A percentile compares a stretch with the other conserved stretches of the same genome.
Evolutionary conservation across 1,140 invertebrate genomes (phyloP).

Genomic region (Ceratitis capitata): DNA sequence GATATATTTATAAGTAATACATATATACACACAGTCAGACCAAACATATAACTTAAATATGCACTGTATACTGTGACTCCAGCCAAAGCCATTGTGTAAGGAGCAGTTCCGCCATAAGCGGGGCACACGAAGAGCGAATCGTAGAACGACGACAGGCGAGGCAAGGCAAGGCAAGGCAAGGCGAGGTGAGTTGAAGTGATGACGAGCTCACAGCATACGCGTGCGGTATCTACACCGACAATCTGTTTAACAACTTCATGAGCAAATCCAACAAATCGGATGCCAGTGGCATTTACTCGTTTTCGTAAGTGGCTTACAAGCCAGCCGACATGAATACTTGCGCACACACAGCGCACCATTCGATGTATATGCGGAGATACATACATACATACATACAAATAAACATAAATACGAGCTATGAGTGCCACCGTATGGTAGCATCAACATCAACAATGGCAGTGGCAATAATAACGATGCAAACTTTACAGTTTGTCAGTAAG

Average conservation of each 20-base stretch:
- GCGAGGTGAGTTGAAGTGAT: too few relatives aligned
- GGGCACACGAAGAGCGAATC: neutral
- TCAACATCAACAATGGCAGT: neutral
- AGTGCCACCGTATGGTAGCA: constrained; percentile 20
- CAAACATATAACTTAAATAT: neutral
- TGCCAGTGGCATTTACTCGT: constrained; percentile 43
- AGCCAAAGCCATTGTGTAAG: constrained; percentile 3
- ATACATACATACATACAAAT: neutral
- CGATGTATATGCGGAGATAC: neutral
- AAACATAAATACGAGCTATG: neutral
- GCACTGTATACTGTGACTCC: constrained; percentile 5
- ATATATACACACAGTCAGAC: neutral
- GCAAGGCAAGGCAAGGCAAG: too few relatives aligned
- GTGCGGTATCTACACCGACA: constrained; percentile 55
- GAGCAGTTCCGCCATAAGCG: neutral
- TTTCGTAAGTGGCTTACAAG: constrained; percentile 40
- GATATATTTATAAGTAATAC: too few relatives aligned
- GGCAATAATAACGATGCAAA: neutral
- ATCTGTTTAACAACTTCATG: constrained; percentile 66
- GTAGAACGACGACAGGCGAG: constrained; percentile 17
- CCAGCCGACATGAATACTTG: constrained; percentile 32
- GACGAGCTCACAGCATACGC: neutral
- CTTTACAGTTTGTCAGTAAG: neutral
- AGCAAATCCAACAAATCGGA: constrained; percentile 64
- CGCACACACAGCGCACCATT: neutral